A percentile compares a stretch with the other conserved stretches of the same genome.
phyloP scores from a whole-genome alignment of 2,888 invertebrate species.

The Thymelicus acteon region DNA sequence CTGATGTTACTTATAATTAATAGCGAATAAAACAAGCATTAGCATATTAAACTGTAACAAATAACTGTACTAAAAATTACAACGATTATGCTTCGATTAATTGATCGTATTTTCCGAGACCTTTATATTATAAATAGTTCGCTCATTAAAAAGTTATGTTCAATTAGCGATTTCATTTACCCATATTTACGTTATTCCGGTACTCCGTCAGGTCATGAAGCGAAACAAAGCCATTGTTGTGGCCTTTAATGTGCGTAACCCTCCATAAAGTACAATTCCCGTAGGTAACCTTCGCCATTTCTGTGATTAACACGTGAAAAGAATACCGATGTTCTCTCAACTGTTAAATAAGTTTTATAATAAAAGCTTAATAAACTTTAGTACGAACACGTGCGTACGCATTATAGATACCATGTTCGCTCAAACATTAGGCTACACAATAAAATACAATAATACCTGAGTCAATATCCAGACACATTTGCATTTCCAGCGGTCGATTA shows the following conservation, averaged over 20 bases:
- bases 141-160: neutral
- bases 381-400: neutral
- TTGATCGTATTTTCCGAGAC: neutral
- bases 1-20: neutral
- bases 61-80: neutral
- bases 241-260: constrained; percentile 26
- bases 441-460: neutral
- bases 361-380: neutral
- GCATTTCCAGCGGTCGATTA: constrained; percentile 10
- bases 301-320: constrained; percentile 14
- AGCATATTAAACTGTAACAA: constrained; percentile 12
- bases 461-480: neutral
- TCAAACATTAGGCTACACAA: neutral
- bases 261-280: constrained; percentile 18
- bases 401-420: neutral
- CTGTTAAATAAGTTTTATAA: neutral
- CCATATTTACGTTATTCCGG: constrained; percentile 2
- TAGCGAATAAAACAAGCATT: constrained; percentile 13
- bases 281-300: constrained; percentile 11
- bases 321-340: neutral
- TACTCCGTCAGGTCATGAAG: constrained; percentile 9
- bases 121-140: neutral
- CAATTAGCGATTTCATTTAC: constrained; percentile 22
- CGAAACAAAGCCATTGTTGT: constrained; percentile 29
- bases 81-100: neutral